These are phyloP conservation scores for Zaprionus capensis DNA, from an alignment of 1,140 invertebrate species.

Conservation along the genomic window DNA sequence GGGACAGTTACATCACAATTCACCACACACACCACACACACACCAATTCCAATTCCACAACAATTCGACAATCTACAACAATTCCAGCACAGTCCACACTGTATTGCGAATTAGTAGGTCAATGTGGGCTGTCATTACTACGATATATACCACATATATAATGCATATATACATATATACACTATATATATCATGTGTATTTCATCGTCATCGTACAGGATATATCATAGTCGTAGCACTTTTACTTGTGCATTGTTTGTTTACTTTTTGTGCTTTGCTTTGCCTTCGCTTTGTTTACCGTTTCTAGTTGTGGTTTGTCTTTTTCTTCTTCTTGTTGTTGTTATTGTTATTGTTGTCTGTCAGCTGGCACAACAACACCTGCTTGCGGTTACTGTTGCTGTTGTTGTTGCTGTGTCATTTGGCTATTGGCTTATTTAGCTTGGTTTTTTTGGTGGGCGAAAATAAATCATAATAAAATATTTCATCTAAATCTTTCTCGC, in stretches of 20 bases:
- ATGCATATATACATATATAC: not conserved
- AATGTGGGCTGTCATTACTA: conserved; percentile 56
- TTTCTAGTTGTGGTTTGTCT: conserved; percentile 11
- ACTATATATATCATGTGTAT: conserved; percentile 18
- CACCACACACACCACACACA: conserved; percentile 48
- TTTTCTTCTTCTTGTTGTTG: conserved; percentile 8
- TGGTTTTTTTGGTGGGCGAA: conserved; percentile 50
- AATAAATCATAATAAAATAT: conserved; percentile 32
- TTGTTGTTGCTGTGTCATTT: conserved; percentile 36
- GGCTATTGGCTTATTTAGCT: conserved; percentile 71
- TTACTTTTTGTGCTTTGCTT: not conserved
- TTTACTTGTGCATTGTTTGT: not conserved
- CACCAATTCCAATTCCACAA: conserved; percentile 40
- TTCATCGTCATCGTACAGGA: conserved; percentile 14
- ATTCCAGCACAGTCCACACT: conserved; percentile 1
- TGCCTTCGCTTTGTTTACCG: conserved; percentile 31
- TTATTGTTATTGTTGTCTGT: conserved; percentile 34
- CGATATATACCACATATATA: not conserved
- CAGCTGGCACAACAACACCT: conserved; percentile 49
- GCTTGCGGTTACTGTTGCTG: conserved; percentile 22
- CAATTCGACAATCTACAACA: conserved; percentile 33
- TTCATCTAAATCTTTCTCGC: conserved; percentile 1
- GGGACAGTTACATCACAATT: conserved; percentile 79
- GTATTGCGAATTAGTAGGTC: conserved; percentile 78
- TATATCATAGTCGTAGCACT: conserved; percentile 12